Conservation (phyloP, 2,113 vertebrate genomes). For the Lepisosteus osseus region DNA sequence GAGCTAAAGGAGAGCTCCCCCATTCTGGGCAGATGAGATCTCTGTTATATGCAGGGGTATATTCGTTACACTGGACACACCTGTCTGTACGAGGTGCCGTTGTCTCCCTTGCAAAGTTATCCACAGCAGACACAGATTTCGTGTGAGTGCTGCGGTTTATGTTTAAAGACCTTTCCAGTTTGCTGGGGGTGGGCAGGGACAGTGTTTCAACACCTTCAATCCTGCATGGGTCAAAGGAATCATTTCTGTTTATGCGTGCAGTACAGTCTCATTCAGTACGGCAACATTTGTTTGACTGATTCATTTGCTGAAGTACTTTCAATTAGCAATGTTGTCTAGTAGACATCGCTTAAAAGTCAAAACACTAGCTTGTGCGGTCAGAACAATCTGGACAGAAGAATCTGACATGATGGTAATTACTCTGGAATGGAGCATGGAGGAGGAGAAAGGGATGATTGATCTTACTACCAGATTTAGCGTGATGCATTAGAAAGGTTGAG, state of each 20-base stretch:
- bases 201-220: too few relatives aligned
- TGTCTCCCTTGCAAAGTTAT: too few relatives aligned
- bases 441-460: slow-evolving; percentile 43
- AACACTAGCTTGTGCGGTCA: slow-evolving; percentile 37
- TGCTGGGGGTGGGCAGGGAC: too few relatives aligned
- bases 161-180: too few relatives aligned
- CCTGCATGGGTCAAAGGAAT: too few relatives aligned
- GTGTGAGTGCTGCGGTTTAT: too few relatives aligned
- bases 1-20: too few relatives aligned
- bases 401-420: slow-evolving; percentile 59
- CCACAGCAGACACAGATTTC: too few relatives aligned
- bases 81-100: too few relatives aligned
- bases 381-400: slow-evolving; percentile 40
- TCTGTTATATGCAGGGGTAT: too few relatives aligned
- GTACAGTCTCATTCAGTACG: neutral
- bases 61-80: too few relatives aligned
- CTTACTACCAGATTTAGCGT: slow-evolving; percentile 35
- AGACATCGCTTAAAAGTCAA: neutral
- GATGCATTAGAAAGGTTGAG: slow-evolving; percentile 48
- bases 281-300: neutral
- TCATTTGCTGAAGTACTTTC: neutral
- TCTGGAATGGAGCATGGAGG: slow-evolving; percentile 34
- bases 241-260: neutral
- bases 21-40: too few relatives aligned
- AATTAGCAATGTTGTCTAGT: neutral